phyloP scores from a whole-genome alignment of 2,797 vertebrate genomes.

The Trichosurus vulpecula region DNA sequence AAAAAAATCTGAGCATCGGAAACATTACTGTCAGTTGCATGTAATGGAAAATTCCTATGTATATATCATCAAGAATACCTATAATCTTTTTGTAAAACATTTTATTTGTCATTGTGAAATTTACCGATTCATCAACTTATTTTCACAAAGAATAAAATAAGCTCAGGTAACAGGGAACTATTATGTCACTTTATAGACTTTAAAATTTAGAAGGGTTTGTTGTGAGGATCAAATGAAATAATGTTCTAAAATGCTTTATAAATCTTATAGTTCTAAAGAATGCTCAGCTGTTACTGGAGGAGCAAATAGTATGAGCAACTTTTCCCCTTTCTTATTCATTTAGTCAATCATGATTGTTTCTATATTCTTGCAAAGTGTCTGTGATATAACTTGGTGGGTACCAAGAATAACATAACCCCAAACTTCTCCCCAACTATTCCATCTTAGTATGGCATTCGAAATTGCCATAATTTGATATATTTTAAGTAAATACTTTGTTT shows the following conservation, averaged over 20 bases:
- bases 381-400: not conserved
- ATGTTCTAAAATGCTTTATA: not conserved
- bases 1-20: not conserved
- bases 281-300: not conserved
- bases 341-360: not conserved
- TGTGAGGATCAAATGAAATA: not conserved
- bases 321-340: not conserved
- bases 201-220: not conserved
- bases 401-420: not conserved
- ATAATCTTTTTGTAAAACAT: not conserved
- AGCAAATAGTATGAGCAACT: not conserved
- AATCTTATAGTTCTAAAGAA: not conserved
- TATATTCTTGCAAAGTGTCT: not conserved
- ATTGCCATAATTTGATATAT: not conserved
- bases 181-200: not conserved
- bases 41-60: not conserved
- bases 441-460: not conserved
- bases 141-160: not conserved
- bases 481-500: not conserved
- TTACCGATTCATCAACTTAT: not conserved
- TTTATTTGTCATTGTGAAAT: not conserved
- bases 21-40: not conserved
- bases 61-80: not conserved
- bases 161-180: not conserved
- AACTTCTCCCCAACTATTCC: not conserved